A percentile compares a stretch with the other conserved stretches of the same genome.
phyloP scores from a whole-genome alignment of 2,113 vertebrate genomes.

The Trematocara marginatum region DNA sequence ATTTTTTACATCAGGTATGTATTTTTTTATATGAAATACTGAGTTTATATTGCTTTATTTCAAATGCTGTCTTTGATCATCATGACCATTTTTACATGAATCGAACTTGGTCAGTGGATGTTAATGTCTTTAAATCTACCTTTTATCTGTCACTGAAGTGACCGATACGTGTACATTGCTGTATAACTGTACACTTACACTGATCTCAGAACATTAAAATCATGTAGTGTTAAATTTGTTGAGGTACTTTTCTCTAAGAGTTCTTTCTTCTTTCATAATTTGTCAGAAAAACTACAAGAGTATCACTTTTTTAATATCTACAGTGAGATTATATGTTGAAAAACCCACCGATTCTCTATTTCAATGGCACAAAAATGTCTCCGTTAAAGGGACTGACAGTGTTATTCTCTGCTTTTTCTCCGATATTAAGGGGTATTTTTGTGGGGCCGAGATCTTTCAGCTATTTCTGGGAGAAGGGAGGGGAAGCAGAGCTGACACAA shows the following conservation, averaged over 20 bases:
- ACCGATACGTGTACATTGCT: not conserved
- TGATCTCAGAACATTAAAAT: not conserved
- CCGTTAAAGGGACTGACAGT: slow-evolving; percentile 18
- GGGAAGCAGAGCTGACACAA: slow-evolving; percentile 79
- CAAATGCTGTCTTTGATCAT: not conserved
- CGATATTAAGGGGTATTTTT: slow-evolving; percentile 59
- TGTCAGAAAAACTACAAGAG: not conserved
- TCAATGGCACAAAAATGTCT: not conserved
- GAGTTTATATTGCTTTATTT: not conserved
- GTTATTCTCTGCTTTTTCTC: slow-evolving; percentile 49
- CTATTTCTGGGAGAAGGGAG: slow-evolving; percentile 71
- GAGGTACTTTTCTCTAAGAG: not conserved
- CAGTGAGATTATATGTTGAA: not conserved
- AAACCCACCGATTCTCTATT: slow-evolving; percentile 8
- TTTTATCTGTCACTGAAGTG: not conserved
- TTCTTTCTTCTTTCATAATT: not conserved
- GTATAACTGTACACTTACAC: not conserved
- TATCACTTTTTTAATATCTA: not conserved
- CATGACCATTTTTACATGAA: not conserved
- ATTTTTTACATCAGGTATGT: slow-evolving; percentile 56
- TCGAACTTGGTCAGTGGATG: not conserved
- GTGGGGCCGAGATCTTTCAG: slow-evolving; percentile 78
- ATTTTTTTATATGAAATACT: not conserved
- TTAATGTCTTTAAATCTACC: not conserved
- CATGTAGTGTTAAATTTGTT: not conserved